These are phyloP conservation scores for Rhopalosiphum maidis DNA, from an alignment of 1,140 invertebrate species.

Conservation along the genomic window DNA sequence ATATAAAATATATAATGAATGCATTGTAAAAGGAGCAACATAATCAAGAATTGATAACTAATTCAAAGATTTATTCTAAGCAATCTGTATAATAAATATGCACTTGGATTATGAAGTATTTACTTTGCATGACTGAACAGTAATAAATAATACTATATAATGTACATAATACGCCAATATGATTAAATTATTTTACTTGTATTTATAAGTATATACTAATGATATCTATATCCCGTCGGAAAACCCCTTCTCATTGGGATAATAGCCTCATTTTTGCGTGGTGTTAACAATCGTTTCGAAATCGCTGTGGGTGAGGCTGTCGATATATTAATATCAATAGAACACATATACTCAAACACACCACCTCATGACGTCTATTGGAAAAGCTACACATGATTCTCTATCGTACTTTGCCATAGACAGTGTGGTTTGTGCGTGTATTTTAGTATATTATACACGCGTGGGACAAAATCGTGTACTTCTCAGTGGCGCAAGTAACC, in stretches of 20 bases:
- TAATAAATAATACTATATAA: background rate
- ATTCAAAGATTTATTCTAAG: background rate
- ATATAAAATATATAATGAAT: too few species aligned
- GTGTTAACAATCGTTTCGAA: background rate
- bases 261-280: background rate
- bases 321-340: background rate
- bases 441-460: background rate
- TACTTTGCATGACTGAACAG: background rate
- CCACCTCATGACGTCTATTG: background rate
- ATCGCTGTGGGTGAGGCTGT: background rate
- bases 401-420: background rate
- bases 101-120: background rate
- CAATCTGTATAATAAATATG: background rate
- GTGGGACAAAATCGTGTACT: background rate
- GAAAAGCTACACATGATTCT: background rate
- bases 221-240: background rate
- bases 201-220: background rate
- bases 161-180: background rate
- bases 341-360: background rate
- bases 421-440: background rate
- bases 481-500: background rate
- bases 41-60: background rate
- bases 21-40: background rate
- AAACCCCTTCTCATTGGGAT: background rate
- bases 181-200: background rate